These are phyloP conservation scores for Melanerpes aurifrons DNA, from an alignment of 2,113 vertebrate species.

Conservation along the genomic window DNA sequence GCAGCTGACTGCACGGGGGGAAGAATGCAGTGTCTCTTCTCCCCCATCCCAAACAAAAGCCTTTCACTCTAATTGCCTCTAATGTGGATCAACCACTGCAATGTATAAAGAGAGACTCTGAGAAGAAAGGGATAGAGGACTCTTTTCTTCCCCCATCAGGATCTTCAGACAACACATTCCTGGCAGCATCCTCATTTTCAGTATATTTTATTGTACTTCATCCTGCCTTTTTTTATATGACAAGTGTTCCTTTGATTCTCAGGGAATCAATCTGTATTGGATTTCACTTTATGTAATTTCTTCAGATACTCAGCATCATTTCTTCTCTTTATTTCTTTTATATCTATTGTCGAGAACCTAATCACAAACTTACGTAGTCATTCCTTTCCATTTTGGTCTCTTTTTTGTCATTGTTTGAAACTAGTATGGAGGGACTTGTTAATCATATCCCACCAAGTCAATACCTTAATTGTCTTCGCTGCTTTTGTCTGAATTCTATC, in stretches of 20 bases:
- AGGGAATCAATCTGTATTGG: slow-evolving; percentile 9
- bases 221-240: neutral
- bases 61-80: neutral
- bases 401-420: slow-evolving; percentile 15
- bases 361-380: neutral
- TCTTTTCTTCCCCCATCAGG: neutral
- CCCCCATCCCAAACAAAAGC: neutral
- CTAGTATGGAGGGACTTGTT: neutral
- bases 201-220: neutral
- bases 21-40: neutral
- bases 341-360: neutral
- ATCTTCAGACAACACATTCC: neutral
- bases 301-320: neutral
- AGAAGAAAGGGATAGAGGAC: neutral
- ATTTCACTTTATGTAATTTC: slow-evolving; percentile 58
- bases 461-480: slow-evolving; percentile 5
- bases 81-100: neutral
- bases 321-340: slow-evolving; percentile 29
- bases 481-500: neutral
- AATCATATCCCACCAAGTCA: neutral
- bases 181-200: neutral
- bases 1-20: neutral
- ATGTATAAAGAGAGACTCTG: neutral
- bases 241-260: neutral
- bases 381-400: neutral